These are phyloP conservation scores for Ancistrus triradiatus DNA, from an alignment of 2,113 vertebrate species.

Conservation along the genomic window DNA sequence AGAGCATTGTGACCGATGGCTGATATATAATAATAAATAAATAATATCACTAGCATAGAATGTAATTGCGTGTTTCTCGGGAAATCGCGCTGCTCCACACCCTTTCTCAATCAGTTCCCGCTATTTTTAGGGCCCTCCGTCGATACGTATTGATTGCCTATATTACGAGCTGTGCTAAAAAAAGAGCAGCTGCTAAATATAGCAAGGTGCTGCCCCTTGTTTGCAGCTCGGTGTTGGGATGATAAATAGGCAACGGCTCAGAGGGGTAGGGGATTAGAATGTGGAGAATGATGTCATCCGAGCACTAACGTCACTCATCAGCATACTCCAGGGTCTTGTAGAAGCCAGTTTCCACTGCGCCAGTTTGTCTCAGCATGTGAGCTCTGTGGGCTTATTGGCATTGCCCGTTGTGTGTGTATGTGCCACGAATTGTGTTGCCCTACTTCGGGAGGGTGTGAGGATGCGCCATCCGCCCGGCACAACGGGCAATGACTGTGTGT, in stretches of 20 bases:
- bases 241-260: slow-evolving; percentile 2
- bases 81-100: not conserved
- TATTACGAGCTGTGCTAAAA: slow-evolving; percentile 8
- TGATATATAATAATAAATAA: not conserved
- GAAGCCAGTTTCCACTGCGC: slow-evolving; percentile 9
- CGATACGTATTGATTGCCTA: slow-evolving; percentile 26
- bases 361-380: not conserved
- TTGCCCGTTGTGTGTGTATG: not conserved
- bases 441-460: slow-evolving; percentile 8
- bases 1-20: too few relatives aligned
- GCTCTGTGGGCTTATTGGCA: not conserved
- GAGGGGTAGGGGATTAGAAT: slow-evolving; percentile 10
- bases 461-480: slow-evolving; percentile 19
- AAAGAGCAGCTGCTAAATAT: slow-evolving; percentile 31
- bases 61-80: too few relatives aligned
- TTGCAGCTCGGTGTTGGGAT: slow-evolving; percentile 15
- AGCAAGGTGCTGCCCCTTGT: slow-evolving; percentile 5
- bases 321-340: slow-evolving; percentile 13
- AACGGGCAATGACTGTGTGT: slow-evolving; percentile 4
- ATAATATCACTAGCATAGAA: too few relatives aligned
- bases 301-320: slow-evolving; percentile 7
- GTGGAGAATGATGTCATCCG: slow-evolving; percentile 24
- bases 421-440: not conserved
- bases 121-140: not conserved
- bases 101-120: slow-evolving; percentile 5